A percentile compares a stretch with the other conserved stretches of the same genome.
Evolutionary conservation across 2,888 invertebrate species (phyloP).

Genomic region (Branchipolynoe longqiensis): DNA sequence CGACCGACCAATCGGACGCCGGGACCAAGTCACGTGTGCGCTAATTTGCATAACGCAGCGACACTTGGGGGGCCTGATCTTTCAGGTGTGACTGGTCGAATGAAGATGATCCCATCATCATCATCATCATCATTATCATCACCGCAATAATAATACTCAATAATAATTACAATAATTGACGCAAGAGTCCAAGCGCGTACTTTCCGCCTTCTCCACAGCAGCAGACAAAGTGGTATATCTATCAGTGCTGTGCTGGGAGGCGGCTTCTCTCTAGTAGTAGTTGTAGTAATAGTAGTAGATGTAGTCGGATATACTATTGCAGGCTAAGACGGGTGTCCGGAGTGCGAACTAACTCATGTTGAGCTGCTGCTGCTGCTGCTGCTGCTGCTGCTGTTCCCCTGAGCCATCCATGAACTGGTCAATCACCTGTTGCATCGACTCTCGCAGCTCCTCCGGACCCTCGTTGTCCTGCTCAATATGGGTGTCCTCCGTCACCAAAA

Average conservation of each 20-base stretch:
- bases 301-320: background rate
- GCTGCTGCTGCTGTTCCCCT: too few relatives aligned
- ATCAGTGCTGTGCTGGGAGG: too few relatives aligned
- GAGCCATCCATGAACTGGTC: slow-evolving; percentile 75
- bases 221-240: too few relatives aligned
- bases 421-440: slow-evolving; percentile 80
- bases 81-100: background rate
- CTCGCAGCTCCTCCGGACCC: slow-evolving; percentile 78
- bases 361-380: too few relatives aligned
- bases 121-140: too few relatives aligned
- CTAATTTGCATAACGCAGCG: slow-evolving; percentile 19
- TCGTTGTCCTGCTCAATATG: slow-evolving; percentile 89
- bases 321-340: background rate
- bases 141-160: too few relatives aligned
- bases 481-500: slow-evolving; percentile 83
- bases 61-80: background rate
- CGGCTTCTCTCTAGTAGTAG: background rate
- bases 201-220: slow-evolving; percentile 6
- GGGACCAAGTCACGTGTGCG: slow-evolving; percentile 25
- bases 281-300: background rate
- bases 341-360: too few relatives aligned
- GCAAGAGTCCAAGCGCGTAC: slow-evolving; percentile 34
- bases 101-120: too few relatives aligned
- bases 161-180: background rate
- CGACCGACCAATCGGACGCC: slow-evolving; percentile 22